These are phyloP conservation scores for Urocynchramus pylzowi DNA, from an alignment of 2,113 vertebrate genomes.

Conservation along the genomic window DNA sequence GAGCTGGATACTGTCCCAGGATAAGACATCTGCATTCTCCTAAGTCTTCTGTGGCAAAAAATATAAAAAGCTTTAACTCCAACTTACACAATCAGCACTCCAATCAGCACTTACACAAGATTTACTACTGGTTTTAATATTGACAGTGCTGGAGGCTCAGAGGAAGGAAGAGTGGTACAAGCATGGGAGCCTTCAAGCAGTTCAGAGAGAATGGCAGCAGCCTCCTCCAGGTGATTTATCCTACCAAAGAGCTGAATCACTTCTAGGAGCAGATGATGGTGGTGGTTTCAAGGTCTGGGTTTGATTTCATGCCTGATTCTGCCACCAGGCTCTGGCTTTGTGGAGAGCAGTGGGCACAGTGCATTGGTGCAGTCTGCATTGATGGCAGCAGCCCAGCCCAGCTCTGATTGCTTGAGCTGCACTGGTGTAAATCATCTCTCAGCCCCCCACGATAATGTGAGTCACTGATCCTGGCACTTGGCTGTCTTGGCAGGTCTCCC, in stretches of 20 bases:
- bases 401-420: neutral
- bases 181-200: neutral
- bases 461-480: slow-evolving; percentile 46
- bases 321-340: neutral
- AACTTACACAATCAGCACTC: no score
- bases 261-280: neutral
- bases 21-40: neutral
- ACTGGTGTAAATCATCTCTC: slow-evolving; percentile 56
- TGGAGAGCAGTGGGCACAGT: neutral
- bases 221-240: neutral
- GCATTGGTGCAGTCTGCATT: neutral
- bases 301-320: neutral
- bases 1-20: neutral
- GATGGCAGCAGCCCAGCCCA: slow-evolving; percentile 2
- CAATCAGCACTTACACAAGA: neutral
- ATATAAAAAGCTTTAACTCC: neutral
- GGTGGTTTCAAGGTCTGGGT: neutral
- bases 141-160: neutral
- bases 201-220: neutral
- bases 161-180: neutral
- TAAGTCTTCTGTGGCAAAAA: neutral
- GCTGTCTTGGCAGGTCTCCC: slow-evolving; percentile 48
- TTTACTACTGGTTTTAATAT: neutral
- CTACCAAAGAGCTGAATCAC: neutral
- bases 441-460: neutral